Conservation (phyloP, 2,797 vertebrate genomes). For the Petrocephalus sullivani region DNA sequence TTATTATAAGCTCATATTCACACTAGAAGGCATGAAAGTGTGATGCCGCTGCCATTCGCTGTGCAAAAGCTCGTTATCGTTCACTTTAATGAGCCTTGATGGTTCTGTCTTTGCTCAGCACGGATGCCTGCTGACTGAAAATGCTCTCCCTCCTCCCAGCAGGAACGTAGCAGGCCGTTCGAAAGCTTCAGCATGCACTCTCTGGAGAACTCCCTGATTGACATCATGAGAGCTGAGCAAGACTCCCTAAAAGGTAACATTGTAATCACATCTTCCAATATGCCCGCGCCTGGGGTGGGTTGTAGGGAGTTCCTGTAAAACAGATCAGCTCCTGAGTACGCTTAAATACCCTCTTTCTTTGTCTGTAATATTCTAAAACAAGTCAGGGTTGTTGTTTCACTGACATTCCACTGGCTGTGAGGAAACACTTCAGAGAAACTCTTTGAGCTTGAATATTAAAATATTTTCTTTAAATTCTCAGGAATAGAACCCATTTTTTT, state of each 20-base stretch:
- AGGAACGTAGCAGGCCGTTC: slow-evolving; percentile 94
- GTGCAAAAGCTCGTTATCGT: not conserved
- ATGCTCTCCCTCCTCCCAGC: slow-evolving; percentile 55
- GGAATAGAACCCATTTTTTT: not conserved
- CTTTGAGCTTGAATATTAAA: not conserved
- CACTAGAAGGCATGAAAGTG: not conserved
- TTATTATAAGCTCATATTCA: not conserved
- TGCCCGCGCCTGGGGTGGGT: not conserved
- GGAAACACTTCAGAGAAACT: not conserved
- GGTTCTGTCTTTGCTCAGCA: not conserved
- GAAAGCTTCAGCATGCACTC: slow-evolving; percentile 94
- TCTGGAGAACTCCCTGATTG: slow-evolving; percentile 97
- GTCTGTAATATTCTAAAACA: not conserved
- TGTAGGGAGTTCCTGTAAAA: not conserved
- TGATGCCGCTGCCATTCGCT: not conserved
- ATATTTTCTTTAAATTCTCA: not conserved
- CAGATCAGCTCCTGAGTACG: not conserved
- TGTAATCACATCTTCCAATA: not conserved
- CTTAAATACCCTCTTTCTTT: not conserved
- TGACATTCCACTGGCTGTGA: not conserved
- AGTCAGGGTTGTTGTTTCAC: not conserved
- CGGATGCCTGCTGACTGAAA: not conserved
- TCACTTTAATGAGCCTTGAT: not conserved
- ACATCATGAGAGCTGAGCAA: slow-evolving; percentile 99
- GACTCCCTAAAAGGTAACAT: slow-evolving; percentile 95